Evolutionary conservation across 2,797 vertebrate genomes (phyloP).

Genomic region (Acipenser ruthenus): DNA sequence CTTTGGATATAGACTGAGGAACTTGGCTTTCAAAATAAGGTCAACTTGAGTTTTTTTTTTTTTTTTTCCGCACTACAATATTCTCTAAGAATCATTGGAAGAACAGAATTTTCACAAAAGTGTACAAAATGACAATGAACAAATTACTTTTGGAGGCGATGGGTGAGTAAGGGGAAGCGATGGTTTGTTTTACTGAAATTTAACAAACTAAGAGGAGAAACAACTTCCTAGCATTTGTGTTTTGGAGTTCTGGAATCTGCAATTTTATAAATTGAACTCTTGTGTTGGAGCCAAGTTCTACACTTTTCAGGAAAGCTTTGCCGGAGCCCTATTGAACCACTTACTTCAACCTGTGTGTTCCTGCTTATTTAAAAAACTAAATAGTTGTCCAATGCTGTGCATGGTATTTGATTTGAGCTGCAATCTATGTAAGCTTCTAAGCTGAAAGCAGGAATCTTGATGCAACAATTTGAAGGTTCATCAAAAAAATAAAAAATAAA

Average conservation of each 20-base stretch:
- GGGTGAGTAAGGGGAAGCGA: constrained; percentile 15
- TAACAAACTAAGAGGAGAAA: constrained; percentile 22
- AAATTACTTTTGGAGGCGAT: constrained; percentile 10
- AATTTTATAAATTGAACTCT: too few species aligned
- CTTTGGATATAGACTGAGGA: not conserved
- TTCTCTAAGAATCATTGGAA: constrained; percentile 42
- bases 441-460: constrained; percentile 73
- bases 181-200: constrained; percentile 27
- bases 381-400: constrained; percentile 68
- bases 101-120: constrained; percentile 31
- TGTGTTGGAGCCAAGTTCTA: constrained; percentile 25
- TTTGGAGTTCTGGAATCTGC: too few species aligned
- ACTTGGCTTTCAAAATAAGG: constrained; percentile 12
- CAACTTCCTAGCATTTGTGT: constrained; percentile 30
- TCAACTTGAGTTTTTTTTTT: constrained; percentile 34
- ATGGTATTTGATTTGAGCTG: constrained; percentile 65
- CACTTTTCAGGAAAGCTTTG: constrained; percentile 7
- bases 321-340: constrained; percentile 63
- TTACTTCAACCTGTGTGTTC: constrained; percentile 67
- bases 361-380: constrained; percentile 62
- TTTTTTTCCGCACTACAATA: constrained; percentile 27
- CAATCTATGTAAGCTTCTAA: constrained; percentile 59
- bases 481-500: too few species aligned
- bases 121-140: constrained; percentile 23
- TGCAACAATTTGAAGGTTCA: constrained; percentile 28